A percentile compares a stretch with the other conserved stretches of the same genome.
phyloP scores from a whole-genome alignment of 2,888 invertebrate species.

The Phoronis australis region DNA sequence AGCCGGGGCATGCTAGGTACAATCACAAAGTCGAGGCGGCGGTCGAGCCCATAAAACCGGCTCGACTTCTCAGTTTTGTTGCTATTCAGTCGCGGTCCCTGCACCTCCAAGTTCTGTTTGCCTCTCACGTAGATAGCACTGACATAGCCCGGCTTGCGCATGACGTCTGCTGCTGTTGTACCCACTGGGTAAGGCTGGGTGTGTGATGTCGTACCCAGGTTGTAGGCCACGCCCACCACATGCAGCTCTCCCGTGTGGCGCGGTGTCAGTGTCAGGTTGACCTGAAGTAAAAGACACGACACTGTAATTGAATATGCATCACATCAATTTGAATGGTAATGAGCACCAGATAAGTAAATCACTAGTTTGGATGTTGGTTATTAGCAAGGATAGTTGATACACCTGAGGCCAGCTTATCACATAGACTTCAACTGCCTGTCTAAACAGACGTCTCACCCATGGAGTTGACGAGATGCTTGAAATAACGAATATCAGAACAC shows the following conservation, averaged over 20 bases:
- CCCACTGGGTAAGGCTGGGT: conserved; percentile 1
- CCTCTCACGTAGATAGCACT: conserved; percentile 46
- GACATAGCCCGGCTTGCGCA: conserved; percentile 22
- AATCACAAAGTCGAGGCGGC: conserved; percentile 68
- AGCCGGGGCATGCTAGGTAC: conserved; percentile 76
- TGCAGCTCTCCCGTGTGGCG: conserved; percentile 67
- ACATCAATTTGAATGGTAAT: not conserved
- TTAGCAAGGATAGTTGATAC: too few species aligned
- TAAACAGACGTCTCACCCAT: too few species aligned
- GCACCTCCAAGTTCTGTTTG: conserved; percentile 55
- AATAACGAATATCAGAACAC: too few species aligned
- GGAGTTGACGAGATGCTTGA: too few species aligned
- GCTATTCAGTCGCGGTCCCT: conserved; percentile 58
- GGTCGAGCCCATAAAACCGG: conserved; percentile 60
- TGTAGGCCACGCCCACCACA: conserved; percentile 70
- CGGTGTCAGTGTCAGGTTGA: conserved; percentile 70
- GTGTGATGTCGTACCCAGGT: conserved; percentile 50
- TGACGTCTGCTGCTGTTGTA: conserved; percentile 3
- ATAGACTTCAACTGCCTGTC: too few species aligned
- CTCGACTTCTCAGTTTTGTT: conserved; percentile 56
- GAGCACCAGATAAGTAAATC: not conserved
- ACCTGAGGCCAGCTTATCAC: too few species aligned
- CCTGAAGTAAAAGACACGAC: conserved; percentile 36
- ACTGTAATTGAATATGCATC: too few species aligned
- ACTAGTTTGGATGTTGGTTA: too few species aligned